These are phyloP conservation scores for Gavia stellata DNA, from an alignment of 2,113 vertebrate species.

Conservation along the genomic window DNA sequence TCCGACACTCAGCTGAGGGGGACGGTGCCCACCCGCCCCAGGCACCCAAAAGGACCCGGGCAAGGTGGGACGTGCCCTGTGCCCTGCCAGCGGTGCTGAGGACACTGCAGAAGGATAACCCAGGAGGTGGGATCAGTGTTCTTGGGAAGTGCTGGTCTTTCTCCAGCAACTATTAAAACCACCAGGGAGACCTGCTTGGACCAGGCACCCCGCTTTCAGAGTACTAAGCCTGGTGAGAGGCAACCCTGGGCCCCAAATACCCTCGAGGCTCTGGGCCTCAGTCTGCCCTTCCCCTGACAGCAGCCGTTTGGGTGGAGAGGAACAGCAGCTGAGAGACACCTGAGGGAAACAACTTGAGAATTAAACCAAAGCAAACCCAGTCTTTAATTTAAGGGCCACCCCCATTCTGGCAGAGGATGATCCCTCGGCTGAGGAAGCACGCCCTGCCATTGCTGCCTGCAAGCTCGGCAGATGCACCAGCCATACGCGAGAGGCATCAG, in stretches of 20 bases:
- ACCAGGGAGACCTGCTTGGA: neutral
- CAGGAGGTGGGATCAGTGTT: neutral
- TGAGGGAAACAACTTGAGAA: neutral
- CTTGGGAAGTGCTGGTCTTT: neutral
- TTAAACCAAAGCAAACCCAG: neutral
- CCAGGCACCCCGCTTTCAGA: neutral
- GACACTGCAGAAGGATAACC: neutral
- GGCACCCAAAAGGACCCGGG: neutral
- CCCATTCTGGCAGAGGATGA: neutral
- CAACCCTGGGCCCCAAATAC: neutral
- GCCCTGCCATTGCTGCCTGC: neutral
- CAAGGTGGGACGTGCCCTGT: neutral
- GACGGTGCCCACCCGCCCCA: neutral
- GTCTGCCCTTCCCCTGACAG: neutral
- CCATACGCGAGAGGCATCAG: neutral
- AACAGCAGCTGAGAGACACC: neutral
- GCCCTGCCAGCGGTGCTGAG: neutral
- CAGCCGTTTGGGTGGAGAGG: neutral
- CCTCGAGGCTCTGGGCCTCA: neutral
- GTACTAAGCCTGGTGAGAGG: neutral
- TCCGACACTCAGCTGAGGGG: rapidly evolving
- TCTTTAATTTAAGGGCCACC: neutral
- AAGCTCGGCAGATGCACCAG: neutral
- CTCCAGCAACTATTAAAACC: neutral
- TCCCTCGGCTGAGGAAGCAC: neutral